Conservation (phyloP, 2,113 vertebrate genomes). For the Ageneiosus marmoratus region DNA sequence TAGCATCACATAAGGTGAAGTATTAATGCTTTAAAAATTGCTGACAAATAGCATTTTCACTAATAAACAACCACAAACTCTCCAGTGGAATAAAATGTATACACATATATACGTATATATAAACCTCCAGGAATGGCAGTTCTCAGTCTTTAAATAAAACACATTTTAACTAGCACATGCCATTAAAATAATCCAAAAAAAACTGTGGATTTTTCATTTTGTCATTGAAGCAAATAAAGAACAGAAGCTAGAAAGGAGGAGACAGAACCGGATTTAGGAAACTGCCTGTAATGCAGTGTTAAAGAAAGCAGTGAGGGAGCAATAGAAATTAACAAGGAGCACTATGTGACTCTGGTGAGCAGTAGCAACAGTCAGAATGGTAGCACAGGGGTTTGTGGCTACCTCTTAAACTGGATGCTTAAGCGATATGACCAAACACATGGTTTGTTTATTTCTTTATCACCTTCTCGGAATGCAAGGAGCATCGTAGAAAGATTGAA, state of each 20-base stretch:
- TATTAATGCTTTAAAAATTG: conserved; percentile 29
- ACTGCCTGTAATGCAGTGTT: conserved; percentile 76
- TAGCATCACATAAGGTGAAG: conserved; percentile 36
- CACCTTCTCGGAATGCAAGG: conserved; percentile 54
- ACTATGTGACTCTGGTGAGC: conserved; percentile 79
- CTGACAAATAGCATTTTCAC: conserved; percentile 13
- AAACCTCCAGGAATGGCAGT: conserved; percentile 66
- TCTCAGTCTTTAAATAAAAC: conserved; percentile 74
- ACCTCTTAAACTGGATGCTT: conserved; percentile 59
- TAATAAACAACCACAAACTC: conserved; percentile 12
- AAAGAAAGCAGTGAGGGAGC: conserved; percentile 83
- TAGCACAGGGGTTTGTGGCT: conserved; percentile 65
- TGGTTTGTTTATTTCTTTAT: conserved; percentile 57
- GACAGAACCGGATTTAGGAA: conserved; percentile 61
- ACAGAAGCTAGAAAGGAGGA: conserved; percentile 25
- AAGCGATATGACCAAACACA: conserved; percentile 56
- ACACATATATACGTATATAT: conserved; percentile 43
- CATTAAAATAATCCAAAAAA: conserved; percentile 77
- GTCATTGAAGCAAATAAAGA: conserved; percentile 58
- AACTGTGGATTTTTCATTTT: conserved; percentile 77
- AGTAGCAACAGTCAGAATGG: conserved; percentile 23
- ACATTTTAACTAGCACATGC: conserved; percentile 81
- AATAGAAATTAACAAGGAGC: conserved; percentile 81
- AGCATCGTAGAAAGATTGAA: conserved; percentile 57
- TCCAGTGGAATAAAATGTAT: no score